phyloP scores from a whole-genome alignment of 2,888 invertebrate genomes.

The Cylloceria caligata region DNA sequence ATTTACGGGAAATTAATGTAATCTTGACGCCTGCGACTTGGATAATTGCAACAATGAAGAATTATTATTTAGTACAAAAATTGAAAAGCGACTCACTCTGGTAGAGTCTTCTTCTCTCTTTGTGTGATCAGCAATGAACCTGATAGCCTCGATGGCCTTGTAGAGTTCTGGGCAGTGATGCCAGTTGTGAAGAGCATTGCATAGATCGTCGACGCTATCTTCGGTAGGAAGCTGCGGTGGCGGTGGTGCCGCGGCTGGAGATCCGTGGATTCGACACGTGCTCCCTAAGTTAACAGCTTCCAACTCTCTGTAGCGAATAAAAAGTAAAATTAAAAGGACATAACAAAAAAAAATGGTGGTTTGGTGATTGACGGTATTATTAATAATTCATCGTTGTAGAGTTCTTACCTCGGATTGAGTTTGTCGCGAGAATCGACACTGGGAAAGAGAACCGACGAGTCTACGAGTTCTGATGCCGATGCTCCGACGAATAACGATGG shows the following conservation, averaged over 20 bases:
- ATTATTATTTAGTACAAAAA: not conserved
- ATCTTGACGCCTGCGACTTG: not conserved
- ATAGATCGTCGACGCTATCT: conserved; percentile 86
- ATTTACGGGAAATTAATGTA: not conserved
- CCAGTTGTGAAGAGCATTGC: conserved; percentile 91
- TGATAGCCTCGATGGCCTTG: conserved; percentile 96
- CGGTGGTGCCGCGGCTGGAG: conserved; percentile 86
- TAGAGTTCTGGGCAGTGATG: conserved; percentile 96
- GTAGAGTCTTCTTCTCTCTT: conserved; percentile 96
- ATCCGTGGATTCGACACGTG: conserved; percentile 87
- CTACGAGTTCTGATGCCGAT: conserved; percentile 82
- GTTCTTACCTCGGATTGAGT: conserved; percentile 85
- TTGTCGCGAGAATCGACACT: conserved; percentile 87
- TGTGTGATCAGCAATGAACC: conserved; percentile 96
- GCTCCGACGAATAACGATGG: conserved; percentile 84
- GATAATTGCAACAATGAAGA: not conserved
- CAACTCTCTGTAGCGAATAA: conserved; percentile 84
- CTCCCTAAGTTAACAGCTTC: conserved; percentile 86
- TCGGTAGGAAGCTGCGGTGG: conserved; percentile 83
- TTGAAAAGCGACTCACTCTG: conserved; percentile 87
- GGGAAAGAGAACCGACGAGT: conserved; percentile 86
- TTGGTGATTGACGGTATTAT: not conserved
- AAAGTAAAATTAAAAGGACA: not conserved
- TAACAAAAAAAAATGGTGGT: not conserved
- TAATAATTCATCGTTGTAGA: not conserved